Conservation (phyloP, 1,140 invertebrate species). For the Augochlora pura region DNA sequence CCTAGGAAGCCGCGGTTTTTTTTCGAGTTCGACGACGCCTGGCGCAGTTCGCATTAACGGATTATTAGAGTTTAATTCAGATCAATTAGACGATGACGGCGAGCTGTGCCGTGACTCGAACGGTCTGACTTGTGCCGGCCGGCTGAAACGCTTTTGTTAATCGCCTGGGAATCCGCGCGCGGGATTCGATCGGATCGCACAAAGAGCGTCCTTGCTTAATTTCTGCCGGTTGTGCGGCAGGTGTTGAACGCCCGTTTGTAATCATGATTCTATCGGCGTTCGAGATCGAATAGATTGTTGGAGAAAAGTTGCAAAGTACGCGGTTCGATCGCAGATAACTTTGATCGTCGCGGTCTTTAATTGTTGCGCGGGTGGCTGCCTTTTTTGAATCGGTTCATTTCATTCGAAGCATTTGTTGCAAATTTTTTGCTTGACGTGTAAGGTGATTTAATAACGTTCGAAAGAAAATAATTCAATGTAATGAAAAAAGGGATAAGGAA, state of each 20-base stretch:
- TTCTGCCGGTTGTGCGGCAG: background rate
- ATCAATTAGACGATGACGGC: background rate
- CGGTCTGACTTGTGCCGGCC: background rate
- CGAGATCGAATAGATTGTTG: background rate
- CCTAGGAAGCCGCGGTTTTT: slow-evolving; percentile 48
- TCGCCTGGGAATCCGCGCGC: background rate
- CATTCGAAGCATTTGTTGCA: too few relatives aligned
- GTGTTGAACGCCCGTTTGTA: background rate
- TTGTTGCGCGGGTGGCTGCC: too few relatives aligned
- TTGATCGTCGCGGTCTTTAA: too few relatives aligned
- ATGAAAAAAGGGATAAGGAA: too few relatives aligned
- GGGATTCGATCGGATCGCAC: background rate
- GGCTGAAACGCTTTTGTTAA: background rate
- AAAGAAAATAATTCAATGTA: too few relatives aligned
- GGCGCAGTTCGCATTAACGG: background rate
- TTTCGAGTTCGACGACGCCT: background rate
- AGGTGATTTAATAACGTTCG: too few relatives aligned
- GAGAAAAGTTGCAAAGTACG: too few relatives aligned
- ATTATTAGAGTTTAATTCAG: slow-evolving; percentile 11
- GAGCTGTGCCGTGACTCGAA: background rate
- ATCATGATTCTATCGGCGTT: background rate
- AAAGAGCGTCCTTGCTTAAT: background rate
- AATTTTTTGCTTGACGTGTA: too few relatives aligned
- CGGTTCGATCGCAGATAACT: too few relatives aligned
- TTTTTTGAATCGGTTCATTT: too few relatives aligned